Conservation (phyloP, 2,888 invertebrate genomes). For the Ectemnius continuus region DNA sequence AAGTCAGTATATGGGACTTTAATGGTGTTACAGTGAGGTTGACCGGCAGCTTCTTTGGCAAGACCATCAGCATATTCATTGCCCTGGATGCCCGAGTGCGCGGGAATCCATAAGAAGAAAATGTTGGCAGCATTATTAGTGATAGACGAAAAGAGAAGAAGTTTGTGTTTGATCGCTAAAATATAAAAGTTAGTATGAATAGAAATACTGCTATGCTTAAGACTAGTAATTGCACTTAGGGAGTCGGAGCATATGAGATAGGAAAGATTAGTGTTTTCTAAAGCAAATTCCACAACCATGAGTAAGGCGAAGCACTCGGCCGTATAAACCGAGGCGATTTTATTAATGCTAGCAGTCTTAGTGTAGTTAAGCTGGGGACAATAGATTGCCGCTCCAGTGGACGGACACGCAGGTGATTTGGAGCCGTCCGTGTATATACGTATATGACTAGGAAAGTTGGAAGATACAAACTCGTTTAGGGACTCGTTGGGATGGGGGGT, state of each 20-base stretch:
- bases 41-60: neutral
- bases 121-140: neutral
- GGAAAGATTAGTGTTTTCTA: neutral
- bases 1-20: constrained; percentile 1
- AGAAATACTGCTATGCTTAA: neutral
- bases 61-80: neutral
- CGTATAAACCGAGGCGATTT: neutral
- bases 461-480: neutral
- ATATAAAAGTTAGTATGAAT: neutral
- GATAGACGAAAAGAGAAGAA: neutral
- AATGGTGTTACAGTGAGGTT: neutral
- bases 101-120: neutral
- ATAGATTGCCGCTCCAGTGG: constrained; percentile 7
- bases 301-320: constrained; percentile 3
- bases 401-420: neutral
- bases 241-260: neutral
- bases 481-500: neutral
- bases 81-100: neutral
- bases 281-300: neutral
- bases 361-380: neutral
- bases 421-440: neutral
- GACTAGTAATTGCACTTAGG: neutral
- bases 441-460: neutral
- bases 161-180: neutral
- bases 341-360: neutral